A percentile compares a stretch with the other conserved stretches of the same genome.
These are phyloP conservation scores for Tiliqua scincoides DNA, from an alignment of 2,113 vertebrate genomes.

Conservation along the genomic window DNA sequence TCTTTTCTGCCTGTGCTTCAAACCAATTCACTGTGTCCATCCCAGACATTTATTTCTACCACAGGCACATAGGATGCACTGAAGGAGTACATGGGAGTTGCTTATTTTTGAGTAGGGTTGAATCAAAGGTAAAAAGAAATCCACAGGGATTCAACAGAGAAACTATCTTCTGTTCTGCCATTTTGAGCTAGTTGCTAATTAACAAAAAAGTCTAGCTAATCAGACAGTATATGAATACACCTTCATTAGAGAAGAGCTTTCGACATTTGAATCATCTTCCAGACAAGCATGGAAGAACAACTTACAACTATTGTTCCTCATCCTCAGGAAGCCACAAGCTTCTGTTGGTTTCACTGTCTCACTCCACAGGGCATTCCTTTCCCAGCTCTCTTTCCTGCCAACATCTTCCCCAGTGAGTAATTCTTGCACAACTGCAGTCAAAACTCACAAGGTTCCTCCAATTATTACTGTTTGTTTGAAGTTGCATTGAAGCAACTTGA, in stretches of 20 bases:
- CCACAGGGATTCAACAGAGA: not conserved
- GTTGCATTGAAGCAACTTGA: not conserved
- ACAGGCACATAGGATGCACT: not conserved
- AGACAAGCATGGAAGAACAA: not conserved
- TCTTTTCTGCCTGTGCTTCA: not conserved
- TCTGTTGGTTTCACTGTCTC: not conserved
- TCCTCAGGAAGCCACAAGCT: too few relatives aligned
- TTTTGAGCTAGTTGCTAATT: not conserved
- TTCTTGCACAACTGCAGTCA: not conserved
- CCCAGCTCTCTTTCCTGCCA: not conserved
- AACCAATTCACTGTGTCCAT: not conserved
- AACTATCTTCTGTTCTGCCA: not conserved
- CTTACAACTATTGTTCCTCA: not conserved
- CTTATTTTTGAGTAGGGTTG: not conserved
- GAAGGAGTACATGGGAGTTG: slow-evolving; percentile 3
- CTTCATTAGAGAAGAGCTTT: not conserved
- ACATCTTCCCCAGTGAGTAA: not conserved
- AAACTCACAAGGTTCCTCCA: not conserved
- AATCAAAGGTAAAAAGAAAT: not conserved
- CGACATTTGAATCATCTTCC: not conserved
- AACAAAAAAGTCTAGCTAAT: not conserved
- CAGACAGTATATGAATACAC: not conserved
- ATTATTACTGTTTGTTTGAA: not conserved
- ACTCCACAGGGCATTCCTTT: not conserved
- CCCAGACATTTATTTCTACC: not conserved